Evolutionary conservation across 2,888 invertebrate species (phyloP).

Genomic region (Exephanes ischioxanthus): DNA sequence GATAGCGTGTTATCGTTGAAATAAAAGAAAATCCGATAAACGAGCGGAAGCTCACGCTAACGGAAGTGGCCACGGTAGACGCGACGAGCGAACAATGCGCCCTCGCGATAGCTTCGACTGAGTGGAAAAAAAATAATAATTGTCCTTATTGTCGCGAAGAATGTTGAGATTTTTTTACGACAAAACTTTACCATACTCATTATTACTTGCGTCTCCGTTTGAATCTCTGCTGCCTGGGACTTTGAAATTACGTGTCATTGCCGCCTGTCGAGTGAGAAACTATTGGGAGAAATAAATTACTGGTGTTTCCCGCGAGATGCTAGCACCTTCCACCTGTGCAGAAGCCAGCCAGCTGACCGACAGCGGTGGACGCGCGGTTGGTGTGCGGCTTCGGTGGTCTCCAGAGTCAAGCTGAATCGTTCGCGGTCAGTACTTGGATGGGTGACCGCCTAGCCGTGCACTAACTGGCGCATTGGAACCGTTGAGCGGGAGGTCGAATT

Average conservation of each 20-base stretch:
- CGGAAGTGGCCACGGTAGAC: background rate
- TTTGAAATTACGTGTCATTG: conserved; percentile 21
- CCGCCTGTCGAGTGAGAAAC: background rate
- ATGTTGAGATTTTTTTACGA: no score
- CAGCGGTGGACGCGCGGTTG: no score
- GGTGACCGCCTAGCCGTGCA: no score
- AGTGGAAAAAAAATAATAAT: background rate
- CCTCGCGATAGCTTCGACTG: background rate
- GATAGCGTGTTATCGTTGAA: background rate
- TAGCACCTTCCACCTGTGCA: background rate
- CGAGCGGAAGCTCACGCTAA: background rate
- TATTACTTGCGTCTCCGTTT: no score
- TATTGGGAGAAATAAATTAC: background rate
- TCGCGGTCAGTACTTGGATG: no score
- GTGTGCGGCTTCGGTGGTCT: no score
- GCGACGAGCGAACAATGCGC: background rate
- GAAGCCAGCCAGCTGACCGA: no score
- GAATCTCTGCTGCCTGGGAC: background rate
- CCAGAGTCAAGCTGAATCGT: no score
- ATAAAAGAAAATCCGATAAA: background rate
- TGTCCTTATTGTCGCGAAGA: background rate
- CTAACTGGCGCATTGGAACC: no score
- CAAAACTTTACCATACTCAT: no score
- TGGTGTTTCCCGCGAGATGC: conserved; percentile 3
- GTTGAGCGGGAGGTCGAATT: no score